phyloP scores from a whole-genome alignment of 2,888 invertebrate genomes.

The Habroteleia sp. region DNA sequence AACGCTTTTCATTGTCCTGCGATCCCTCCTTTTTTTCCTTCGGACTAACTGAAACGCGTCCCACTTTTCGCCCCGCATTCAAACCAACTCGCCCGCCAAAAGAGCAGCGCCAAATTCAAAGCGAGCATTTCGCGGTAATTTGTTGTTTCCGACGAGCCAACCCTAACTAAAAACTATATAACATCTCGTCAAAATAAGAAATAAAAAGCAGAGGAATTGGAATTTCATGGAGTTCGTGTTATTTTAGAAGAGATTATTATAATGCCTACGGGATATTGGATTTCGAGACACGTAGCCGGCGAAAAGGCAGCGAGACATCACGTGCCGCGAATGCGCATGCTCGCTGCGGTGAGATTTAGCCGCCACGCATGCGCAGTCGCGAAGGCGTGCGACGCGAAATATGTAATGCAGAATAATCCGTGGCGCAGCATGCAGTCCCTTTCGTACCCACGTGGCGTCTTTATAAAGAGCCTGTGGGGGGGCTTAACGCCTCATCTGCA shows the following conservation, averaged over 20 bases:
- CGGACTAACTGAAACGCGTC: conserved; percentile 55
- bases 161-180: not conserved
- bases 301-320: conserved; percentile 62
- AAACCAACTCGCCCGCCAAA: conserved; percentile 48
- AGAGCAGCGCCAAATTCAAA: conserved; percentile 49
- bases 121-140: conserved; percentile 5
- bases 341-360: conserved; percentile 39
- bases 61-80: conserved; percentile 57
- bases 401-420: conserved; percentile 72
- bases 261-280: conserved; percentile 16
- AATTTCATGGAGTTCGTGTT: too few relatives aligned
- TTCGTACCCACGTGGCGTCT: conserved; percentile 65
- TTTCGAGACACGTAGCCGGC: conserved; percentile 52
- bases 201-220: not conserved
- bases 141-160: not conserved
- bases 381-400: conserved; percentile 58
- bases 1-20: conserved; percentile 75
- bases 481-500: conserved; percentile 73
- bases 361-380: conserved; percentile 62
- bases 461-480: conserved; percentile 63
- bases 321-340: conserved; percentile 69
- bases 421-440: conserved; percentile 74
- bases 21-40: conserved; percentile 75
- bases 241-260: conserved; percentile 4
- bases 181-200: too few relatives aligned